Evolutionary conservation across 2,888 invertebrate species (phyloP).

Genomic region (Philopedon plagiatum): DNA sequence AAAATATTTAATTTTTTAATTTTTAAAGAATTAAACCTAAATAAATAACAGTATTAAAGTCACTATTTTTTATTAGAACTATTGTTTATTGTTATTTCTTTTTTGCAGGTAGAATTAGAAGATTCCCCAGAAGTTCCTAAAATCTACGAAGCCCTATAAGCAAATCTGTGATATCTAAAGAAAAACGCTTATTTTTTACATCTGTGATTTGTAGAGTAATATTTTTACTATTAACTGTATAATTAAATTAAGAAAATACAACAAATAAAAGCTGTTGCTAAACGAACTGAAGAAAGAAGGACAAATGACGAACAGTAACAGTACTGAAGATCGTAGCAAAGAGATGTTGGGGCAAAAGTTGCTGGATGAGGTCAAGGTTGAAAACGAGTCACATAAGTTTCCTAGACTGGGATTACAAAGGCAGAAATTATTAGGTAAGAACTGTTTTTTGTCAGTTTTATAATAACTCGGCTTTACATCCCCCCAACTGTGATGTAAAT

Average conservation of each 20-base stretch:
- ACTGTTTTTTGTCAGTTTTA: not conserved
- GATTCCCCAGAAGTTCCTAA: conserved; percentile 26
- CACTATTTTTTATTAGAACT: not conserved
- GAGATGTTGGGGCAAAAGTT: conserved; percentile 45
- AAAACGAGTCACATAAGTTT: conserved; percentile 11
- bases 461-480: too few species aligned
- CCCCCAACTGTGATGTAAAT: too few species aligned
- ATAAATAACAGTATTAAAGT: too few species aligned
- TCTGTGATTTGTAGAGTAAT: conserved; percentile 41
- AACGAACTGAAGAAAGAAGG: not conserved
- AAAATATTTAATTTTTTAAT: too few species aligned
- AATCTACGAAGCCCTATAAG: conserved; percentile 9
- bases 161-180: conserved; percentile 38
- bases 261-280: not conserved
- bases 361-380: conserved; percentile 41
- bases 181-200: conserved; percentile 39
- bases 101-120: conserved; percentile 30
- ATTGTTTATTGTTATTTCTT: conserved; percentile 2
- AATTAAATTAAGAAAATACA: not conserved
- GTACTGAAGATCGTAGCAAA: conserved; percentile 27
- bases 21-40: too few species aligned
- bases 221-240: conserved; percentile 27
- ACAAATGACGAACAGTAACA: conserved; percentile 38
- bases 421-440: conserved; percentile 43
- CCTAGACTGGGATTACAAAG: conserved; percentile 27